Evolutionary conservation across 1,140 invertebrate species (phyloP).

Genomic region (Lepidurus apus): DNA sequence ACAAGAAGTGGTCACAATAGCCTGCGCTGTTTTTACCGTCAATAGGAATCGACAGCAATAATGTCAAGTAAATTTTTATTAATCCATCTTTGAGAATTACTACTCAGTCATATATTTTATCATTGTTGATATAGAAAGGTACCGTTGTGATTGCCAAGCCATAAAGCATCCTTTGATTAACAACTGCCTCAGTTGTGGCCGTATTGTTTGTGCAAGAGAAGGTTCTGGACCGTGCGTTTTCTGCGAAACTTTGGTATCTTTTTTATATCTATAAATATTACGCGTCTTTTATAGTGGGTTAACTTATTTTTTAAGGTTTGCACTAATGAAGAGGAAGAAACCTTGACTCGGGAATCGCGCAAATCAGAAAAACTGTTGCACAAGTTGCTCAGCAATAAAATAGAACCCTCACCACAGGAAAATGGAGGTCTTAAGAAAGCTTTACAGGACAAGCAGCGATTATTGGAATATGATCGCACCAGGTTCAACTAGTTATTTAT

Average conservation of each 20-base stretch:
- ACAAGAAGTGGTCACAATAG: too few relatives aligned
- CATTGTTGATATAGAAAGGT: constrained; percentile 57
- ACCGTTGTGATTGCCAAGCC: constrained; percentile 87
- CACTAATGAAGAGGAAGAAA: constrained; percentile 63
- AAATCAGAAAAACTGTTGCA: constrained; percentile 63
- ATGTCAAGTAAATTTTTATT: too few relatives aligned
- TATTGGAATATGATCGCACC: constrained; percentile 81
- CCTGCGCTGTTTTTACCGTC: too few relatives aligned
- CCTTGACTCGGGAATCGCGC: constrained; percentile 60
- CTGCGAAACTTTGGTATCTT: constrained; percentile 53
- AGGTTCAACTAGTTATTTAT: constrained; percentile 50
- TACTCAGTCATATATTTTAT: too few relatives aligned
- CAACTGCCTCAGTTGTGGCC: constrained; percentile 89
- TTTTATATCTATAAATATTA: constrained; percentile 29
- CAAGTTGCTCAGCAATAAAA: constrained; percentile 53
- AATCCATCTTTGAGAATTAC: too few relatives aligned
- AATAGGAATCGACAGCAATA: too few relatives aligned
- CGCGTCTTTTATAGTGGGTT: constrained; percentile 22
- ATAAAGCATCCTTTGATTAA: constrained; percentile 81
- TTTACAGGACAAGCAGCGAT: constrained; percentile 67
- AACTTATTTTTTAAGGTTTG: constrained; percentile 54
- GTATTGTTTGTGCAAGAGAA: constrained; percentile 93
- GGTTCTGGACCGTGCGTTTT: constrained; percentile 92
- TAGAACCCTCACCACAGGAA: constrained; percentile 33
- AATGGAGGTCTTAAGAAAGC: constrained; percentile 55